phyloP scores from a whole-genome alignment of 2,888 invertebrate genomes.

The Aphidius colemani region DNA sequence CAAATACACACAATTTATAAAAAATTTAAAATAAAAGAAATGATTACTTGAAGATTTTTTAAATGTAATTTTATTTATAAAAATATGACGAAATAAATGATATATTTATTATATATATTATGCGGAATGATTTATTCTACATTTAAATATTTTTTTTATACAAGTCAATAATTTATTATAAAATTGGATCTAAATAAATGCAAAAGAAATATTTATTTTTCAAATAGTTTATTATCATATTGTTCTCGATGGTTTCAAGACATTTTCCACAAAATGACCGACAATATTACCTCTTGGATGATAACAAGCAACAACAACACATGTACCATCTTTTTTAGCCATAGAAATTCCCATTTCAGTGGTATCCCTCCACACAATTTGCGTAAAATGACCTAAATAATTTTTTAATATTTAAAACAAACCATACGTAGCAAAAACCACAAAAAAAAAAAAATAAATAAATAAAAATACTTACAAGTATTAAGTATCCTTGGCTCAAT shows the following conservation, averaged over 20 bases:
- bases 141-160: too few species aligned
- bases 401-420: not conserved
- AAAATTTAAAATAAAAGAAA: too few species aligned
- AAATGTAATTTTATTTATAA: too few species aligned
- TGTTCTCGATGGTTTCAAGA: slow-evolving; percentile 48
- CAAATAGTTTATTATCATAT: slow-evolving; percentile 34
- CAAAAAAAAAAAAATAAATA: slow-evolving; percentile 4
- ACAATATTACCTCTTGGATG: slow-evolving; percentile 67
- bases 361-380: slow-evolving; percentile 82
- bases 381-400: slow-evolving; percentile 65
- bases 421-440: too few species aligned
- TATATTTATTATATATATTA: too few species aligned
- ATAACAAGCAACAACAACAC: slow-evolving; percentile 69
- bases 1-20: too few species aligned
- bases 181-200: too few species aligned
- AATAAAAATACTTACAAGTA: slow-evolving; percentile 66
- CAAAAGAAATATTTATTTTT: slow-evolving; percentile 2
- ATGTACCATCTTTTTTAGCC: slow-evolving; percentile 66
- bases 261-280: slow-evolving; percentile 62
- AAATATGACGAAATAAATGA: too few species aligned
- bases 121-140: too few species aligned
- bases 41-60: too few species aligned
- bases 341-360: slow-evolving; percentile 77
- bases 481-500: slow-evolving; percentile 68
- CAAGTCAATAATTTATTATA: too few species aligned